Evolutionary conservation across 1,140 invertebrate genomes (phyloP), one percentile per base, ranked within the genome.

Genomic region (Drosophila burlai): DNA sequence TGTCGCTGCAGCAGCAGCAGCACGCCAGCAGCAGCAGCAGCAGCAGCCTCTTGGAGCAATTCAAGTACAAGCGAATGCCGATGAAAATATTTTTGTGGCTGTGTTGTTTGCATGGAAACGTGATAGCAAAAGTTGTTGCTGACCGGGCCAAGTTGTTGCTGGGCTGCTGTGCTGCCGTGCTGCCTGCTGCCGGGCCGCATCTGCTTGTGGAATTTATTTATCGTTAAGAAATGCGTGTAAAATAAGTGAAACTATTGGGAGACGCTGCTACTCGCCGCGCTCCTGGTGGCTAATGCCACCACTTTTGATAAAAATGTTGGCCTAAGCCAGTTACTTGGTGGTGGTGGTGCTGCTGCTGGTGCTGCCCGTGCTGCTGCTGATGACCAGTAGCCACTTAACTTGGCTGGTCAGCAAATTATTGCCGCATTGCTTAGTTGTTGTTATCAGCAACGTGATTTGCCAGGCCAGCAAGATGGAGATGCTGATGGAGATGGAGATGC

Each of bases 141-240:
- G 81, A 61, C 55, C 67, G 62, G 79, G 83, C 78, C 78, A 74
- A 66, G 65, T 52, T 59, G 79, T 58, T 77, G 71, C 45, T 58
- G 52, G 74, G 68, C 43, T 26, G 49, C 24, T 26, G 11, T 38
- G 36, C 11, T 38, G 49, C 24, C 16, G 11, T 13, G 36, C 4
- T 38, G 49, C n/a, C n/a, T n/a, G 60, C 46, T 54, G 60, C 47
- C 43, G 43, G 64, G 82, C 76, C 54, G 84, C 84, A 87, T 87
- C 84, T 87, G 84, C 84, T 89, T 83, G 84, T 83, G 84, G 84
- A 89, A 87, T 87, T 87, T 89, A 89, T 87, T 87, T 87, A 87
- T 87, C 84, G 84, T 89, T 89, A 83, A 87, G 84, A 87, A 87
- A 87, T 87, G 84, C 85, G 84, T 87, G 84, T 87, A 87, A 87